Percentiles rank a stretch among this genome's conserved stretches.
Conservation (phyloP, 2,113 vertebrate species). For the Nibea coibor region DNA sequence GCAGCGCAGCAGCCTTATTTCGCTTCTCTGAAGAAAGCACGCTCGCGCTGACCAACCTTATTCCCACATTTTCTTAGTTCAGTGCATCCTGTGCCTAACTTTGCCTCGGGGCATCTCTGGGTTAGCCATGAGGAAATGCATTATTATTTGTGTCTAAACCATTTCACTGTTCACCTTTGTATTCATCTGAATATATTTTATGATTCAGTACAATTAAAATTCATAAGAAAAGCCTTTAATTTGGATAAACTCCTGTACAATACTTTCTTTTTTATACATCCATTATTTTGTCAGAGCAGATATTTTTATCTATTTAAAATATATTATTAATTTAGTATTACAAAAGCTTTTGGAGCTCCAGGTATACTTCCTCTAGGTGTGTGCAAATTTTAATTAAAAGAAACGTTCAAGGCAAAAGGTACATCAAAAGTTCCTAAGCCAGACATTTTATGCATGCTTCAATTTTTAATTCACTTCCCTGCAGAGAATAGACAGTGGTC, state of each 20-base stretch:
- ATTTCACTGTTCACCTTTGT: not conserved
- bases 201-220: not conserved
- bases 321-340: not conserved
- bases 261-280: too few relatives aligned
- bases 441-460: not conserved
- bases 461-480: not conserved
- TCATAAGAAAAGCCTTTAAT: too few relatives aligned
- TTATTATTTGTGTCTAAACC: not conserved
- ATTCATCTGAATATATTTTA: not conserved
- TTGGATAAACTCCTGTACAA: too few relatives aligned
- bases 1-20: conserved; percentile 26
- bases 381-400: not conserved
- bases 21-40: not conserved
- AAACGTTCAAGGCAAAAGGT: not conserved
- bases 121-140: not conserved
- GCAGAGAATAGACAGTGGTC: not conserved
- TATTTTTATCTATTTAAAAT: not conserved
- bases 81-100: conserved; percentile 11
- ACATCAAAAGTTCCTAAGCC: not conserved
- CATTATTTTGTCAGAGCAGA: conserved; percentile 2
- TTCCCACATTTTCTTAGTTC: conserved; percentile 16
- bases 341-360: not conserved
- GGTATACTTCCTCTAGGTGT: not conserved
- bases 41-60: conserved; percentile 14
- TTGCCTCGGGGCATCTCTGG: conserved; percentile 1